Evolutionary conservation across 2,797 vertebrate genomes (phyloP), one percentile per base, ranked within the genome.

Genomic region (Muraenolepis orangiensis): DNA sequence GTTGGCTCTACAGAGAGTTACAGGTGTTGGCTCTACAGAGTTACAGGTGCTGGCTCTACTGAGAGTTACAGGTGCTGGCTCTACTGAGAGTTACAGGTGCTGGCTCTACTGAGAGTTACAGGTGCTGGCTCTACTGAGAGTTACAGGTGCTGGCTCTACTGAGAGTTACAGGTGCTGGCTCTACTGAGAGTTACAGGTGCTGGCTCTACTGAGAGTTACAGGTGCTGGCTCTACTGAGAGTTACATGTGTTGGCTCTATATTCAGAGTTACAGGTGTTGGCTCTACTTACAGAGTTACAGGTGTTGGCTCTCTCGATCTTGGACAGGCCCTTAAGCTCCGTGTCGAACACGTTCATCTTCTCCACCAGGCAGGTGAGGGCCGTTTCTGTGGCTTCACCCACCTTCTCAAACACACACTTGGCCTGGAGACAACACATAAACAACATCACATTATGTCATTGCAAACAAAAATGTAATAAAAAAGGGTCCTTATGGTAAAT

Each of bases 341-440:
- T 96, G 81, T 95, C 95, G 61, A 98, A 97, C 68, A 97, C 96
- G 0, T 98, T 98, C 96, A 98, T 98, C 92, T 98, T 98, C 92
- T 98, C 96, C 81, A 96, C 96, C 82, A 98, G 90, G 74, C 96
- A 96, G 0, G 94, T 95, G 72, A 98, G 91, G 0, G 96, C 96
- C 0, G 96, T 97, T 90, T 98, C 96, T 0, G 96, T 98, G 68
- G 96, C 95, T 83, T 98, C 96, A 0, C 96, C 96, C 4, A 98
- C 96, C 87, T 98, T 98, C 91, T 98, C 96, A 71, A 91, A 98
- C 71, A 96, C 88, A 40, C 96, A 96, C 89, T 97, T 97, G 72
- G 90, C 30, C 96, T 97, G 73, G 34, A 70, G 23, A 70, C 69
- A 30, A 11, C 31, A 26, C 1, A 66, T 6, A 8, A 30, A 12